Conservation (phyloP, 1,140 invertebrate species). For the Bombus balteatus region DNA sequence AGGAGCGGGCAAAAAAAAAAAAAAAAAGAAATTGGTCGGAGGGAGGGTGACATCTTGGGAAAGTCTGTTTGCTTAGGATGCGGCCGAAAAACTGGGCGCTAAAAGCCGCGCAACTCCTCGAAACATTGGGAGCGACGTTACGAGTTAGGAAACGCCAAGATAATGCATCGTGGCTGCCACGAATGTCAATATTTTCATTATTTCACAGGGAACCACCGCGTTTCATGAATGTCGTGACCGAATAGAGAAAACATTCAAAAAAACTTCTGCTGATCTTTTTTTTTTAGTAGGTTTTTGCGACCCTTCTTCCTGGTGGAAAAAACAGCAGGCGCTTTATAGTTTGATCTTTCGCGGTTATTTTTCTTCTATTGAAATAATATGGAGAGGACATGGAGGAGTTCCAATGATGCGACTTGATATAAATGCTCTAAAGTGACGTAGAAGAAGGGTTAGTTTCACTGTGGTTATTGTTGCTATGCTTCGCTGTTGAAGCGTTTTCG, state of each 20-base stretch:
- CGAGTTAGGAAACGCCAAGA: constrained; percentile 19
- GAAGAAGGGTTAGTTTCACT: neutral
- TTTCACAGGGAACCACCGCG: neutral
- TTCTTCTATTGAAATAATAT: neutral
- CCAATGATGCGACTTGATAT: too few species aligned
- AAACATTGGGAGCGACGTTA: constrained; percentile 24
- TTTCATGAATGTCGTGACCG: neutral
- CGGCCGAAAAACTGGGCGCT: constrained; percentile 42
- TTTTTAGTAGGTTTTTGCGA: neutral
- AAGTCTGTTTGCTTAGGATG: constrained; percentile 49
- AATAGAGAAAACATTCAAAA: neutral
- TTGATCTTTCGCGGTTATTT: neutral
- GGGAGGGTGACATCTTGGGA: neutral
- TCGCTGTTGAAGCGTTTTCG: neutral
- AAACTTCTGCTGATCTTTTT: neutral
- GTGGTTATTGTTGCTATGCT: neutral
- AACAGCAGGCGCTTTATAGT: neutral
- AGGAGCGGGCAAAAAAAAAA: neutral
- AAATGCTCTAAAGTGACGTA: neutral
- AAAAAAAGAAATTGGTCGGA: neutral
- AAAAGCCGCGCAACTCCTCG: constrained; percentile 41
- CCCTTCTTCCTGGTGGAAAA: neutral
- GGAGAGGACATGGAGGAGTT: neutral
- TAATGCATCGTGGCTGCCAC: constrained; percentile 23
- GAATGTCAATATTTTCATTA: constrained; percentile 51